These are phyloP conservation scores for Globodera ellingtonae DNA, from an alignment of 1,140 invertebrate genomes.

Conservation along the genomic window DNA sequence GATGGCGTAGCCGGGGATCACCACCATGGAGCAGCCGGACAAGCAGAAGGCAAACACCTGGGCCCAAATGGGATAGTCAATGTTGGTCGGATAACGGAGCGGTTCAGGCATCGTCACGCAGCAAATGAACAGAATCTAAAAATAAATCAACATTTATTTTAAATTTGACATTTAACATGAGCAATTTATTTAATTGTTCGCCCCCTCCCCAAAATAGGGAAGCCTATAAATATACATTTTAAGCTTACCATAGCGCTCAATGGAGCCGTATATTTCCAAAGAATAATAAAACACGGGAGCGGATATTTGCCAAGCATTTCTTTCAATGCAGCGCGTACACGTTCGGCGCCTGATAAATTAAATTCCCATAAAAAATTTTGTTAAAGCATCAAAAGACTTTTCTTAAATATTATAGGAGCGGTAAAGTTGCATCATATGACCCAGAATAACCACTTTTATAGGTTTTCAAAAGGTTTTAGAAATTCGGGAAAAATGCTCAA, in stretches of 20 bases:
- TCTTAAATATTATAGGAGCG: too few species aligned
- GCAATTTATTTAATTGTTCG: too few species aligned
- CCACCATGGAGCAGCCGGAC: conserved; percentile 92
- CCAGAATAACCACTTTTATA: too few species aligned
- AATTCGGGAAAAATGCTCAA: neutral
- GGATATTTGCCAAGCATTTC: conserved; percentile 98
- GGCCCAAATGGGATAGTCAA: conserved; percentile 85
- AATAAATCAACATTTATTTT: neutral
- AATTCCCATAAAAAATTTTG: neutral
- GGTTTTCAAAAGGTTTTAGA: neutral
- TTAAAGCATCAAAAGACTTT: too few species aligned
- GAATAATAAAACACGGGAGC: conserved; percentile 84
- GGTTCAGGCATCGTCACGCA: conserved; percentile 90
- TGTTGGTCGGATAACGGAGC: conserved; percentile 73
- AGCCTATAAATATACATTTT: too few species aligned
- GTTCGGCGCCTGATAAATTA: conserved; percentile 74
- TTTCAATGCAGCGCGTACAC: conserved; percentile 93
- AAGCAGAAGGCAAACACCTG: conserved; percentile 89
- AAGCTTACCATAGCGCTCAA: conserved; percentile 77
- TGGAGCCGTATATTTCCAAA: conserved; percentile 83
- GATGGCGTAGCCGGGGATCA: conserved; percentile 80
- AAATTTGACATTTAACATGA: too few species aligned
- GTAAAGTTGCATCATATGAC: too few species aligned
- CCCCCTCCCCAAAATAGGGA: too few species aligned
- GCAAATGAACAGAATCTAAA: conserved; percentile 47